Percentiles rank a stretch among this genome's conserved stretches.
Conservation (phyloP, 1,140 invertebrate genomes). For the Dreissena rostriformis region DNA sequence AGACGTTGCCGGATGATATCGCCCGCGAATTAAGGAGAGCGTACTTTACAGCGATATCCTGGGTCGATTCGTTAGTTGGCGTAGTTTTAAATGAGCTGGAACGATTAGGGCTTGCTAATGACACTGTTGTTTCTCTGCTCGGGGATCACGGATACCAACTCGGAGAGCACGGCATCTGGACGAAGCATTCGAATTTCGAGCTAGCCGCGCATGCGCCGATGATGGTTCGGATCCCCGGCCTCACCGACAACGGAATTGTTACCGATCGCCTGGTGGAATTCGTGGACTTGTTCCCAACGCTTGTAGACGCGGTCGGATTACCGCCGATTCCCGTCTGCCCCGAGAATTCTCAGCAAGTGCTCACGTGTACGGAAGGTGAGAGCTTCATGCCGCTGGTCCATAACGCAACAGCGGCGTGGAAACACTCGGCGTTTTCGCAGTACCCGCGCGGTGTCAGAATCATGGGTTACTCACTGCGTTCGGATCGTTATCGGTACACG, state of each 20-base stretch:
- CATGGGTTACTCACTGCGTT: conserved; percentile 90
- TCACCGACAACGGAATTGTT: conserved; percentile 48
- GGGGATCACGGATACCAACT: conserved; percentile 95
- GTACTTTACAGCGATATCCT: conserved; percentile 39
- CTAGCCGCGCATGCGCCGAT: conserved; percentile 52
- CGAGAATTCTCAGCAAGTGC: conserved; percentile 74
- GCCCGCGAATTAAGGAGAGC: conserved; percentile 41
- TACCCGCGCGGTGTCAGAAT: conserved; percentile 91
- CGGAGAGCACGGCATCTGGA: conserved; percentile 87
- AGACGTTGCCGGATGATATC: conserved; percentile 25
- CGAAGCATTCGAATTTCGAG: conserved; percentile 47
- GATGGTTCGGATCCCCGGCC: conserved; percentile 40
- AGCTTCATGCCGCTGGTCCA: conserved; percentile 83
- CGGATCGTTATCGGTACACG: conserved; percentile 87
- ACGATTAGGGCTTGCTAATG: conserved; percentile 42
- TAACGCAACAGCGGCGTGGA: conserved; percentile 63
- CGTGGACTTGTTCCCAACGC: conserved; percentile 92
- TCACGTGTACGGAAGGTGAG: conserved; percentile 88
- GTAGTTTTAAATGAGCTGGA: conserved; percentile 81
- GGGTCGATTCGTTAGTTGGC: conserved; percentile 46
- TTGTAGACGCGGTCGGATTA: conserved; percentile 87
- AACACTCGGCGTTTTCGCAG: conserved; percentile 87
- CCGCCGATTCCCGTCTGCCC: conserved; percentile 84
- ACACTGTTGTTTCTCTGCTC: conserved; percentile 82
- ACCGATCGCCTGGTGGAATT: conserved; percentile 85